These are phyloP conservation scores for Eudyptes chrysolophus DNA, from an alignment of 2,113 vertebrate genomes.

Conservation along the genomic window DNA sequence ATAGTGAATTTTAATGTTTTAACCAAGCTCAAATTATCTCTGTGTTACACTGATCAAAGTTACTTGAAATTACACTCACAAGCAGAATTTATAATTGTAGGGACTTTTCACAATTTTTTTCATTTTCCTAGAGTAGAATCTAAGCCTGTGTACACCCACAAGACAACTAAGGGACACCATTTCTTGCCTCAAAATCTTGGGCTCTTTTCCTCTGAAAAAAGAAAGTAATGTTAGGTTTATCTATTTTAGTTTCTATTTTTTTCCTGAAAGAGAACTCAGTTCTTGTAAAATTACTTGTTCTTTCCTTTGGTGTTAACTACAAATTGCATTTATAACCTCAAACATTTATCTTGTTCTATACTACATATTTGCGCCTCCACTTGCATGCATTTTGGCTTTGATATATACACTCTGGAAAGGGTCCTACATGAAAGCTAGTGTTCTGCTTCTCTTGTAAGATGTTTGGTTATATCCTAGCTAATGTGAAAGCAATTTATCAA, in stretches of 20 bases:
- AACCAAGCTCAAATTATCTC: background rate
- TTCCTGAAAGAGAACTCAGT: background rate
- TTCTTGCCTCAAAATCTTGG: background rate
- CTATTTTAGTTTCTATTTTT: background rate
- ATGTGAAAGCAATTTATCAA: background rate
- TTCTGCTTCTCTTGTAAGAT: background rate
- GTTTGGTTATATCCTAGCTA: background rate
- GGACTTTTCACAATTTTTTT: background rate
- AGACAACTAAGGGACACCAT: background rate
- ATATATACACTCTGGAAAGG: background rate
- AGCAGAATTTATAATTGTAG: background rate
- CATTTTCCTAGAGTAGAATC: background rate
- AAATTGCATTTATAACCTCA: background rate
- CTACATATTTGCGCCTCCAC: background rate
- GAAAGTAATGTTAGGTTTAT: background rate
- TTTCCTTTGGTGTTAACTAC: background rate
- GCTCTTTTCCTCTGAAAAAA: background rate
- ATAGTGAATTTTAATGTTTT: background rate
- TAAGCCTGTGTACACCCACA: background rate
- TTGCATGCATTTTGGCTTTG: background rate
- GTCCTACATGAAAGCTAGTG: background rate
- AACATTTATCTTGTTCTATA: background rate
- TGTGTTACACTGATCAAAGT: background rate
- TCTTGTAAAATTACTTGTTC: background rate
- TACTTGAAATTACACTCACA: background rate